Percentiles rank a stretch among this genome's conserved stretches.
phyloP scores from a whole-genome alignment of 2,113 vertebrate species.

The Geococcyx californianus region DNA sequence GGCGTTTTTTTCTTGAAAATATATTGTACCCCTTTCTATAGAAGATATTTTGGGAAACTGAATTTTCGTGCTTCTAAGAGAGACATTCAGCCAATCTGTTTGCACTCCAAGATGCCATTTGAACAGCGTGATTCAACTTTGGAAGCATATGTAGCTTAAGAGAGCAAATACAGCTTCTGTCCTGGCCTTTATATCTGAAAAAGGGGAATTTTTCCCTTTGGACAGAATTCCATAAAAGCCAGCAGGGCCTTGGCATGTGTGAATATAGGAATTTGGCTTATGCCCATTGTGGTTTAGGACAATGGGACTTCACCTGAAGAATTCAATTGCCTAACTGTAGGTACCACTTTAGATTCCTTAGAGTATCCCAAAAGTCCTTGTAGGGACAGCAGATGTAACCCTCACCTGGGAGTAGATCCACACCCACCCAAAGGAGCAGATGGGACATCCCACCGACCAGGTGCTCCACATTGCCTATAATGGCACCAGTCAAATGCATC shows the following conservation, averaged over 20 bases:
- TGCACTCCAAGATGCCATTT: slow-evolving; percentile 28
- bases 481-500: accelerated
- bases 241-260: background rate
- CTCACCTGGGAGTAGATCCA: background rate
- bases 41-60: slow-evolving; percentile 7
- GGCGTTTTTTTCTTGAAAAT: background rate
- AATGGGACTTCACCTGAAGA: background rate
- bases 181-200: background rate
- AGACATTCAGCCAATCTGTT: slow-evolving; percentile 29
- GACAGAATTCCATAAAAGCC: background rate
- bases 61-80: slow-evolving; percentile 21
- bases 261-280: background rate
- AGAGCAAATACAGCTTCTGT: background rate
- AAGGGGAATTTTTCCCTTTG: background rate
- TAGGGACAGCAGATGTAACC: background rate
- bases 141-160: background rate
- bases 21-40: slow-evolving; percentile 2
- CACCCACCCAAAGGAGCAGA: background rate
- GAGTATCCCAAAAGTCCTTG: background rate
- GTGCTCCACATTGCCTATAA: background rate
- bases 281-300: background rate
- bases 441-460: background rate
- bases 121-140: background rate
- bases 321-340: background rate
- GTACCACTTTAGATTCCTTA: background rate